Percentiles rank a stretch among this genome's conserved stretches.
These are phyloP conservation scores for Porites evermanni DNA, from an alignment of 92 coral and sea anemone genomes.

Conservation along the genomic window DNA sequence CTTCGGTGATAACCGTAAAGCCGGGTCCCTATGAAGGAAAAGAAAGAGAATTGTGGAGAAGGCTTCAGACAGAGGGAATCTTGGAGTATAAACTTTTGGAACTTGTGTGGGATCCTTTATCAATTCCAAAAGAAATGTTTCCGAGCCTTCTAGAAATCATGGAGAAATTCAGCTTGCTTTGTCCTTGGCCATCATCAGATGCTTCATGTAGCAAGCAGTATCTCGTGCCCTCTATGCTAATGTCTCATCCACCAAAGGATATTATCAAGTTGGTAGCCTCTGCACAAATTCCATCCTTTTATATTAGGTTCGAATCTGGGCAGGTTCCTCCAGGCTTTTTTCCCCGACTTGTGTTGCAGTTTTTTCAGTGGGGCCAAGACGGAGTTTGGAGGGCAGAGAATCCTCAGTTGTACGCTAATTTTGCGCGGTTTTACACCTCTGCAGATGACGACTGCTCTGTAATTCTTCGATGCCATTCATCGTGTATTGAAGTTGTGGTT, in stretches of 20 bases:
- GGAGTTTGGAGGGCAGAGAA: no score
- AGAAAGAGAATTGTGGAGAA: constrained; percentile 6
- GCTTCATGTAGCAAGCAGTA: not conserved
- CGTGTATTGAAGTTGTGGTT: not conserved
- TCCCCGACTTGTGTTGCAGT: no score
- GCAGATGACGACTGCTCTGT: not conserved
- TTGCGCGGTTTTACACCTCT: constrained; percentile 38
- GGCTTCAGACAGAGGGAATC: constrained; percentile 52
- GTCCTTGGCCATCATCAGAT: constrained; percentile 15
- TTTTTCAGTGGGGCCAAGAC: no score
- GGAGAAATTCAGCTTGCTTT: constrained; percentile 39
- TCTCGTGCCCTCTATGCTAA: constrained; percentile 63
- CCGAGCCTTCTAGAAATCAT: not conserved
- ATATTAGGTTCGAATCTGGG: not conserved
- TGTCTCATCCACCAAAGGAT: constrained; percentile 1
- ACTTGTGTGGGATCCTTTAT: constrained; percentile 22
- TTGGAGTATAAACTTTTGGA: constrained; percentile 13
- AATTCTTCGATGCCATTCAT: not conserved
- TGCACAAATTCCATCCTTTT: not conserved
- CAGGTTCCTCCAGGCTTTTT: not conserved
- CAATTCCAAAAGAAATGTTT: not conserved
- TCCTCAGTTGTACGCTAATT: not conserved
- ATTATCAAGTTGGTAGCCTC: not conserved
- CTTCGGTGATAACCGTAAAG: constrained; percentile 46
- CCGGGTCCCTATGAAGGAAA: not conserved